Evolutionary conservation across 1,140 invertebrate genomes (phyloP).

Genomic region (Drosophila parabipectinata): DNA sequence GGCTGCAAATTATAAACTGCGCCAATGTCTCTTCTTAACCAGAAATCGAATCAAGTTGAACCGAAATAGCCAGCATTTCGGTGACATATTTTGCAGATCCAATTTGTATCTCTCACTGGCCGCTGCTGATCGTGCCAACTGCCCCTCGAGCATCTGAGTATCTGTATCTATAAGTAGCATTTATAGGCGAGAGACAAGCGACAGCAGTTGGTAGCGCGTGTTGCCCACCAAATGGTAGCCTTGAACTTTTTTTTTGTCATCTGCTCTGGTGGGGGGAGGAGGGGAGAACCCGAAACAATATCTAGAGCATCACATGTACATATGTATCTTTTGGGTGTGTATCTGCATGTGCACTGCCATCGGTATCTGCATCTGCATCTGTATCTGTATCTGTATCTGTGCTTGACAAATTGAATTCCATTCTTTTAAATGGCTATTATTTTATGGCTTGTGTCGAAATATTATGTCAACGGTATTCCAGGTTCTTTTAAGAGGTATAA

Average conservation of each 20-base stretch:
- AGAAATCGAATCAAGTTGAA: constrained; percentile 52
- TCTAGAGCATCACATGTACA: constrained; percentile 48
- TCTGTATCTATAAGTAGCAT: constrained; percentile 63
- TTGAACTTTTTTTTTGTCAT: constrained; percentile 68
- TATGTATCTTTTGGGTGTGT: constrained; percentile 29
- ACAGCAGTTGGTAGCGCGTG: constrained; percentile 57
- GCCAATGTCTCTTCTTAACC: constrained; percentile 43
- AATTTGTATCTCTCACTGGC: constrained; percentile 29
- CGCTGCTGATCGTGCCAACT: constrained; percentile 29
- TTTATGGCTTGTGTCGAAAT: constrained; percentile 31
- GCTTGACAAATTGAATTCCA: constrained; percentile 44
- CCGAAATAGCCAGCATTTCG: constrained; percentile 34
- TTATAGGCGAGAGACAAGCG: constrained; percentile 48
- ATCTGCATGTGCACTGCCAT: constrained; percentile 7
- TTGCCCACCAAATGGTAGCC: constrained; percentile 67
- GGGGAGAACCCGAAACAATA: constrained; percentile 38
- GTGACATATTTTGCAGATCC: constrained; percentile 64
- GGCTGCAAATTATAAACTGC: constrained; percentile 60
- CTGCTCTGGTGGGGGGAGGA: neutral
- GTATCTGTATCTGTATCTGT: constrained; percentile 15
- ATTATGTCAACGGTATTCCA: constrained; percentile 14
- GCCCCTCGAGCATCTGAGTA: constrained; percentile 2
- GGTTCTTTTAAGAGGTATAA: neutral
- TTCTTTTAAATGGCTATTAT: constrained; percentile 24
- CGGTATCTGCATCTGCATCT: neutral